Evolutionary conservation across 53 echinoderm and acorn worm species (phyloP).

Genomic region (Stichopus horrens): DNA sequence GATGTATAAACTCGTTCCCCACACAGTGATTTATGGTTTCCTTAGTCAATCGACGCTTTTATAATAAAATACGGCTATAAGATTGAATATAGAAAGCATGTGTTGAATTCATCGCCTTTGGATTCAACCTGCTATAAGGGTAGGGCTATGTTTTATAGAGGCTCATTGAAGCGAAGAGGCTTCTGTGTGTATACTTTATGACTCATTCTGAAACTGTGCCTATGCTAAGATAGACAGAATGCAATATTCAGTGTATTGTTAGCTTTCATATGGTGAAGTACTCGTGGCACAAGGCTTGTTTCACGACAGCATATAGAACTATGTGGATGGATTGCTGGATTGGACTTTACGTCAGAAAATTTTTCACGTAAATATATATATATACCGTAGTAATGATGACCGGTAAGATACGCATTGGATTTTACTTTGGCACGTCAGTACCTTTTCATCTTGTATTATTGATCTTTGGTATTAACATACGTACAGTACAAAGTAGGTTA

Average conservation of each 20-base stretch:
- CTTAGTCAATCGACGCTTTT: not conserved
- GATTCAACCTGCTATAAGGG: conserved; percentile 24
- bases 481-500: no score
- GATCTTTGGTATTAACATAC: no score
- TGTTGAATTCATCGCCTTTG: conserved; percentile 15
- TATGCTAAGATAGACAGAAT: not conserved
- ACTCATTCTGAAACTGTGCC: conserved; percentile 22
- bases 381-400: no score
- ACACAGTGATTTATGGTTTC: conserved; percentile 4
- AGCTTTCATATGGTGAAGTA: not conserved
- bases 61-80: not conserved
- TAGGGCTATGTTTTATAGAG: conserved; percentile 36
- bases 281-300: not conserved
- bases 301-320: not conserved
- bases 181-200: conserved; percentile 31
- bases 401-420: no score
- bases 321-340: not conserved
- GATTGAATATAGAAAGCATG: conserved; percentile 11
- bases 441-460: no score
- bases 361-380: no score
- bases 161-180: conserved; percentile 40
- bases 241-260: conserved; percentile 10
- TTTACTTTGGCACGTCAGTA: no score
- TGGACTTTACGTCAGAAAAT: no score
- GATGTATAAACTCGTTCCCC: not conserved